phyloP scores from a whole-genome alignment of 2,888 invertebrate genomes.

The Trissolcus brochymenae region DNA sequence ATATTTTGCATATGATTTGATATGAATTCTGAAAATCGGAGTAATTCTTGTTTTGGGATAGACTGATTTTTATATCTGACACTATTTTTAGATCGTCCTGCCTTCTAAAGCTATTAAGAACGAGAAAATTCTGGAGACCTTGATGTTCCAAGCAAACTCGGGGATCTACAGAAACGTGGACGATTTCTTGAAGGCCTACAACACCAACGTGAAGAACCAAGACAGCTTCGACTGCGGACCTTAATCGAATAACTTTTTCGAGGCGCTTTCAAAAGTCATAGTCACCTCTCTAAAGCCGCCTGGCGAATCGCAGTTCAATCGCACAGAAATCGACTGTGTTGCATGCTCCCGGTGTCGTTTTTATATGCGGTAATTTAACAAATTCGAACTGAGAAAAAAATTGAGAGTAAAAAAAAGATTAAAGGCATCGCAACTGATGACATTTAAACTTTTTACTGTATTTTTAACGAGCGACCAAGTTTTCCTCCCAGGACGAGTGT shows the following conservation, averaged over 20 bases:
- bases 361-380: conserved; percentile 24
- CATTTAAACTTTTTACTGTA: conserved; percentile 43
- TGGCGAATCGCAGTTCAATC: conserved; percentile 25
- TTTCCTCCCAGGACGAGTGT: conserved; percentile 15
- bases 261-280: too few species aligned
- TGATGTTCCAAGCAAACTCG: conserved; percentile 94
- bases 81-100: conserved; percentile 83
- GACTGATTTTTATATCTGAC: too few species aligned
- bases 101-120: conserved; percentile 95
- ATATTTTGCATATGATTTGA: too few species aligned
- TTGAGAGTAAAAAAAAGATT: background rate
- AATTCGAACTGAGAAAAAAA: conserved; percentile 16
- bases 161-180: conserved; percentile 95
- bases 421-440: conserved; percentile 13
- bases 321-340: conserved; percentile 3
- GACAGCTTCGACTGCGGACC: conserved; percentile 90
- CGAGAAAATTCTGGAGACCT: conserved; percentile 92
- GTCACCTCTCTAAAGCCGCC: background rate
- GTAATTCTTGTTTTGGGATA: too few species aligned
- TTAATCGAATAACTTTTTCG: conserved; percentile 71
- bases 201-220: conserved; percentile 90
- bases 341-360: conserved; percentile 14
- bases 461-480: conserved; percentile 35
- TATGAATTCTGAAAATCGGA: too few species aligned
- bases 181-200: conserved; percentile 90